Percentiles rank a stretch among this genome's conserved stretches.
These are phyloP conservation scores for Luehdorfia chinensis DNA, from an alignment of 1,140 invertebrate species.

Conservation along the genomic window DNA sequence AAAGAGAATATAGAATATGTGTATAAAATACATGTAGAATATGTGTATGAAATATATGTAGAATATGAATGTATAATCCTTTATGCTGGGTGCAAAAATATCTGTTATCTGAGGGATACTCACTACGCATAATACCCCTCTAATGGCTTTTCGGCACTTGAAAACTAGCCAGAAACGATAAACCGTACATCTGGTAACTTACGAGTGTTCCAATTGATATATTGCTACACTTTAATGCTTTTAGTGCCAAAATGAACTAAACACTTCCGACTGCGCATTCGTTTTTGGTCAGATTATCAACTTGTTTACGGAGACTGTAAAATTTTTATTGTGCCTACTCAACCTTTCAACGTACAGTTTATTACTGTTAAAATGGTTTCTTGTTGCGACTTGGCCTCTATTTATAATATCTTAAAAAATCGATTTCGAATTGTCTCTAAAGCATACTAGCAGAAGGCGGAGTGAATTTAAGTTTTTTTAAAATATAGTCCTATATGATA, in stretches of 20 bases:
- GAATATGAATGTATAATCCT: neutral
- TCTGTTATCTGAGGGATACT: slow-evolving; percentile 48
- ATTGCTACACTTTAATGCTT: slow-evolving; percentile 57
- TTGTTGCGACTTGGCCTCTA: too few relatives aligned
- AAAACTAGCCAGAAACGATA: slow-evolving; percentile 71
- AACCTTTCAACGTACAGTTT: slow-evolving; percentile 4
- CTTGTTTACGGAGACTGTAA: neutral
- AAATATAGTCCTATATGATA: too few relatives aligned
- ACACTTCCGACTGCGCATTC: slow-evolving; percentile 29
- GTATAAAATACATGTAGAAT: too few relatives aligned
- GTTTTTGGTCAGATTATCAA: slow-evolving; percentile 19
- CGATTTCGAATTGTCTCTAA: too few relatives aligned
- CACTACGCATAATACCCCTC: slow-evolving; percentile 51
- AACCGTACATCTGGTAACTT: slow-evolving; percentile 61
- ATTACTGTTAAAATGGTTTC: neutral
- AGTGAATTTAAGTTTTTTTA: too few relatives aligned
- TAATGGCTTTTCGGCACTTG: slow-evolving; percentile 69
- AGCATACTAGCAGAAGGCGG: too few relatives aligned
- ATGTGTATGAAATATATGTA: slow-evolving; percentile 2
- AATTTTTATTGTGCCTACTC: slow-evolving; percentile 8
- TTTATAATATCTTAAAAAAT: too few relatives aligned
- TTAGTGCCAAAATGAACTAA: slow-evolving; percentile 48
- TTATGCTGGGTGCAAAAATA: slow-evolving; percentile 48
- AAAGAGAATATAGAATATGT: too few relatives aligned
- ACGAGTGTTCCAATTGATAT: slow-evolving; percentile 49